A percentile compares a stretch with the other conserved stretches of the same genome.
Evolutionary conservation across 2,888 invertebrate genomes (phyloP).

Genomic region (Invenusta paracnida): DNA sequence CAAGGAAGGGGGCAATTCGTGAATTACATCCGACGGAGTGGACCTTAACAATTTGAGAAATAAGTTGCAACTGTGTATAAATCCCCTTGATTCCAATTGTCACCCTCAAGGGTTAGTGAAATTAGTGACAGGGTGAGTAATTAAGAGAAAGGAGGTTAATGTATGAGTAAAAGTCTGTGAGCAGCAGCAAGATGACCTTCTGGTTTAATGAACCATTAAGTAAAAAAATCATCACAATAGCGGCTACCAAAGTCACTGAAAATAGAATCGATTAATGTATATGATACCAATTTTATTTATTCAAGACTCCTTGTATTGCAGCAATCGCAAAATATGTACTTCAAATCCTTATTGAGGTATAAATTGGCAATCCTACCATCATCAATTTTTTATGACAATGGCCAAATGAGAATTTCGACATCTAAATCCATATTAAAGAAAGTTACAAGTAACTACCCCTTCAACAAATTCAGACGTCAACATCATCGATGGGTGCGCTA

Average conservation of each 20-base stretch:
- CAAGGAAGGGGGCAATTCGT: background rate
- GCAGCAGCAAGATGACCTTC: background rate
- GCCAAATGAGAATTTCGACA: constrained; percentile 12
- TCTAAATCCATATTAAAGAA: background rate
- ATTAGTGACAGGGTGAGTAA: background rate
- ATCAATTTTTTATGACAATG: background rate
- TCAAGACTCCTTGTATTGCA: background rate
- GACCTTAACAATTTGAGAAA: background rate
- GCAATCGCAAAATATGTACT: background rate
- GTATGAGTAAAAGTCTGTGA: background rate
- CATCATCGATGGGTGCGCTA: background rate
- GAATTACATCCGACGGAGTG: background rate
- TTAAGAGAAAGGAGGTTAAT: background rate
- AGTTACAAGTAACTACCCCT: background rate
- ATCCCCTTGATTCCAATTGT: background rate
- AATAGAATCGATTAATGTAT: background rate
- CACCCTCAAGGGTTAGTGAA: background rate
- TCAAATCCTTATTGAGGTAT: background rate
- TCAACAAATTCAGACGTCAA: background rate
- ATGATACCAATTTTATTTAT: background rate
- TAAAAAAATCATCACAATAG: background rate
- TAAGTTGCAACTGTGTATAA: background rate
- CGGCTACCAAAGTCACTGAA: background rate
- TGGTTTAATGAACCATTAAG: background rate
- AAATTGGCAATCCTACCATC: background rate